Conservation (phyloP, 2,113 vertebrate species). For the Ascaphus truei region DNA sequence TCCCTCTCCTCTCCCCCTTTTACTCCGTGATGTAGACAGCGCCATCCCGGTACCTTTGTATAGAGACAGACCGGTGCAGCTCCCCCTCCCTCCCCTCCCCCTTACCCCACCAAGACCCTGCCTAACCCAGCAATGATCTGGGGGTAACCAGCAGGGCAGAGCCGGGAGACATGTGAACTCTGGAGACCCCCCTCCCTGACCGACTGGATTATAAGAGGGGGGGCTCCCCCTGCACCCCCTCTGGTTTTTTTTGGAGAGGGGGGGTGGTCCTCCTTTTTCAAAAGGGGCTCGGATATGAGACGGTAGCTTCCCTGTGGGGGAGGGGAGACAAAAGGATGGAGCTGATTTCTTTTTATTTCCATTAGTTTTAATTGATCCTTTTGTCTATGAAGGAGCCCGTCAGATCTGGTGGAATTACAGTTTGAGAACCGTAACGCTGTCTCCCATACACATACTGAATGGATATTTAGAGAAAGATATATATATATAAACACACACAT, state of each 20-base stretch:
- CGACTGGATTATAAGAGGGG: background rate
- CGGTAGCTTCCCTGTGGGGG: no score
- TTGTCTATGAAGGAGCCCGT: no score
- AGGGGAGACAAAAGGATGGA: no score
- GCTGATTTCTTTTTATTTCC: no score
- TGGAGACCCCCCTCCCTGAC: background rate
- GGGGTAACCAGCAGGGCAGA: background rate
- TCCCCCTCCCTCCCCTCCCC: background rate
- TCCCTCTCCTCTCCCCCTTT: background rate
- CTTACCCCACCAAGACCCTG: constrained; percentile 3
- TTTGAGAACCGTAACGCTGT: no score
- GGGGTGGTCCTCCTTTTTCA: constrained; percentile 8
- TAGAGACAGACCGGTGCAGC: background rate
- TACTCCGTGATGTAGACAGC: background rate
- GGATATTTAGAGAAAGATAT: background rate
- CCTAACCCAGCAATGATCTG: background rate
- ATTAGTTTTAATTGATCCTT: no score
- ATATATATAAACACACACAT: no score
- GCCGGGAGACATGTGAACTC: background rate
- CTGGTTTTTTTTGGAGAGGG: background rate
- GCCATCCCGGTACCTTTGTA: background rate
- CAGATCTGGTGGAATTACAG: no score
- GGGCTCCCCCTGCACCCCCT: no score
- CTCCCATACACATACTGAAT: background rate
- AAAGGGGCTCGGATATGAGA: constrained; percentile 11